These are phyloP conservation scores for Tethea ocularis DNA, from an alignment of 2,888 invertebrate genomes.

Conservation along the genomic window DNA sequence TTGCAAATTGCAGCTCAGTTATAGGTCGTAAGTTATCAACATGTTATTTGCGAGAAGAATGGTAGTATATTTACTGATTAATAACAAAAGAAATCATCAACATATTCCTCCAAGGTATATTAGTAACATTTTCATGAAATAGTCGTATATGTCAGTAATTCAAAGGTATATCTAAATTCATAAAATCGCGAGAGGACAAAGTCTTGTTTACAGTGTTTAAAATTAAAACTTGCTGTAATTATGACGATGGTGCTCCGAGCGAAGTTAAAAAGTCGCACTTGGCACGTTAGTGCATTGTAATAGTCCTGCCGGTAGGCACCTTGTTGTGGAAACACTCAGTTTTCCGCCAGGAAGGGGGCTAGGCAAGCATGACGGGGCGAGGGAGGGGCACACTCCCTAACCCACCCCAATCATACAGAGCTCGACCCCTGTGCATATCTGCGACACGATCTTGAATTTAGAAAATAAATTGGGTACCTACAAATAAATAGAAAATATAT, in stretches of 20 bases:
- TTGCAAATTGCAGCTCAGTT: too few relatives aligned
- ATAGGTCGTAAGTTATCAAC: too few relatives aligned
- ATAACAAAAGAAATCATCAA: too few relatives aligned
- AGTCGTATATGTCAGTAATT: too few relatives aligned
- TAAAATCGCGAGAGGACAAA: too few relatives aligned
- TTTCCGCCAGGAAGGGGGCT: slow-evolving; percentile 18
- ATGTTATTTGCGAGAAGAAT: too few relatives aligned
- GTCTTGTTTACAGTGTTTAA: background rate
- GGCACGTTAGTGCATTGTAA: slow-evolving; percentile 37
- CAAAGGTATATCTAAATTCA: too few relatives aligned
- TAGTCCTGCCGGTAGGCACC: slow-evolving; percentile 10
- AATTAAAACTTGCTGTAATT: background rate
- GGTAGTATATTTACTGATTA: too few relatives aligned
- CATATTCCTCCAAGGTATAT: too few relatives aligned
- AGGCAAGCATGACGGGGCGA: background rate
- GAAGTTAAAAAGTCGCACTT: slow-evolving; percentile 36
- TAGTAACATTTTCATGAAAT: too few relatives aligned
- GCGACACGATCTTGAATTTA: background rate
- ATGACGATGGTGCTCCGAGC: slow-evolving; percentile 21
- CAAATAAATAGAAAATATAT: background rate
- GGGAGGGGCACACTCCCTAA: slow-evolving; percentile 38
- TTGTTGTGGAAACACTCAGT: slow-evolving; percentile 52
- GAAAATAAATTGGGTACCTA: background rate
- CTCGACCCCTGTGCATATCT: slow-evolving; percentile 37
- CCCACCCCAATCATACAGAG: slow-evolving; percentile 54